Percentiles rank a stretch among this genome's conserved stretches.
These are phyloP conservation scores for Vidua macroura DNA, from an alignment of 2,113 vertebrate species.

Conservation along the genomic window DNA sequence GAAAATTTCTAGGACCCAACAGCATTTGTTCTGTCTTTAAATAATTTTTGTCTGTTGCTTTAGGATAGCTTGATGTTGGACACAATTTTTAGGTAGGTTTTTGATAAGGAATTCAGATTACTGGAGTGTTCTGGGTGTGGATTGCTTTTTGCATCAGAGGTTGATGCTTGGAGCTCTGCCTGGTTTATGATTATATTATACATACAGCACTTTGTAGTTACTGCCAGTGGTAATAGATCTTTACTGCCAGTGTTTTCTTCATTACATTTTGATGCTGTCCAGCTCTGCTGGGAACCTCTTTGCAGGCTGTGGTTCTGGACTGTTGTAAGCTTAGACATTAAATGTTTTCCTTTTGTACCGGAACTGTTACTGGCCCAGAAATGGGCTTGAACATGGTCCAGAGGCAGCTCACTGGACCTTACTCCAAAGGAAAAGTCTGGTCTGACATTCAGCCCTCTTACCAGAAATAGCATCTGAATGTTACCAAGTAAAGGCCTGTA, in stretches of 20 bases:
- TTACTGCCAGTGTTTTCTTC: neutral
- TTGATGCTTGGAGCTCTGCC: neutral
- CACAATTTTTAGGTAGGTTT: neutral
- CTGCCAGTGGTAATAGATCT: neutral
- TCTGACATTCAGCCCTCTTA: neutral
- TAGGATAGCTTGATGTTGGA: neutral
- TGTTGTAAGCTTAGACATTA: neutral
- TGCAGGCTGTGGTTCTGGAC: neutral
- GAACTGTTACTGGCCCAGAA: neutral
- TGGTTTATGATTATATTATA: neutral
- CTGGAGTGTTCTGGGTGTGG: neutral
- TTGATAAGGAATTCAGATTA: neutral
- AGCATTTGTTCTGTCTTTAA: neutral
- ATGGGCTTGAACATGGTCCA: neutral
- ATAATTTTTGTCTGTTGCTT: neutral
- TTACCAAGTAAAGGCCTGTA: neutral
- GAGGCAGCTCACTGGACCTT: neutral
- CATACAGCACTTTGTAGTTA: neutral
- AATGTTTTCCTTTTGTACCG: neutral
- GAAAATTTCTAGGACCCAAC: neutral
- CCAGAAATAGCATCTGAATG: neutral
- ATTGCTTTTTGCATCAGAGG: neutral
- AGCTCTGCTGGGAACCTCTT: neutral
- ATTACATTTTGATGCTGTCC: slow-evolving; percentile 5
- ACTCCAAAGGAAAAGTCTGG: neutral